Evolutionary conservation across 2,888 invertebrate genomes (phyloP).

Genomic region (Drosophila algonquin): DNA sequence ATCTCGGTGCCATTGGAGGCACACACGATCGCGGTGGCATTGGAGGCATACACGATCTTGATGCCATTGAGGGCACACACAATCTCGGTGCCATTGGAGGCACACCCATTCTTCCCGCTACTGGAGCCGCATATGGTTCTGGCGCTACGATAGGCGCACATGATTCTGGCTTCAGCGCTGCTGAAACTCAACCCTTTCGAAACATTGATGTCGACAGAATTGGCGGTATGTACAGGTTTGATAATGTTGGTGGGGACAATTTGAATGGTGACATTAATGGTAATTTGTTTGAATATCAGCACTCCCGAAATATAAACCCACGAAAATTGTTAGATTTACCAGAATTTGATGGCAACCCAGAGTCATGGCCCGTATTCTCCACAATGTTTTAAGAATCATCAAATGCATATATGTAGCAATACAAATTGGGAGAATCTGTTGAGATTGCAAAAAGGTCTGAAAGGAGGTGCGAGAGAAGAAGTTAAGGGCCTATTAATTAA

Average conservation of each 20-base stretch:
- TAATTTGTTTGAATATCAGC: neutral
- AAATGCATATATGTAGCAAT: constrained; percentile 3
- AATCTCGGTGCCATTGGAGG: neutral
- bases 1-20: neutral
- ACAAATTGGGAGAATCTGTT: constrained; percentile 10
- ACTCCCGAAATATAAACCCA: neutral
- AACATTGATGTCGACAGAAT: too few relatives aligned
- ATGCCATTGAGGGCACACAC: neutral
- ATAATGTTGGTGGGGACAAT: neutral
- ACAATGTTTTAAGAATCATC: constrained; percentile 11
- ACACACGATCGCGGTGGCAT: too few relatives aligned
- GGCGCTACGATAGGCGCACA: too few relatives aligned
- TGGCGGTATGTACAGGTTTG: constrained; percentile 1
- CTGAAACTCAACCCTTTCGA: too few relatives aligned
- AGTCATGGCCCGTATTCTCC: neutral
- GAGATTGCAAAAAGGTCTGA: neutral
- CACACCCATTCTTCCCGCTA: too few relatives aligned
- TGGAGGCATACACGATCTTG: too few relatives aligned
- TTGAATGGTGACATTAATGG: neutral
- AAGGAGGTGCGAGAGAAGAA: neutral
- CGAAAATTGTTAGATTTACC: neutral
- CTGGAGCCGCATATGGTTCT: neutral
- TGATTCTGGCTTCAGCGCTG: too few relatives aligned
- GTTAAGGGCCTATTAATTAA: constrained; percentile 10
- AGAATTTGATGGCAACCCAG: neutral